Evolutionary conservation across 2,113 vertebrate genomes (phyloP), one percentile per base, ranked within the genome.

Genomic region (Ciconia stormi): DNA sequence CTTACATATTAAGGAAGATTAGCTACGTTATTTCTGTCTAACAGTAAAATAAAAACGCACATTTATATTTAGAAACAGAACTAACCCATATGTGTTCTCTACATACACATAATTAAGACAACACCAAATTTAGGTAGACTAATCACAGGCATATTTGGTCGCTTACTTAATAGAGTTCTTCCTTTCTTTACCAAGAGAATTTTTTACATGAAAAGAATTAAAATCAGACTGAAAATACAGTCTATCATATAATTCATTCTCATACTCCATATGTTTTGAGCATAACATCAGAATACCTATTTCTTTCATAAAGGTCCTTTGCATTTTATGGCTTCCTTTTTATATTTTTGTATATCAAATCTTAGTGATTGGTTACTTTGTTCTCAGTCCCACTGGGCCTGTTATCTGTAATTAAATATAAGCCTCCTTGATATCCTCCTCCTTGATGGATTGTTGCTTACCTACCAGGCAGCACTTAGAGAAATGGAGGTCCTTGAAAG

Each of bases 361-460:
- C 66, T 81, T 16, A 67, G 85, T 67, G 55, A 91, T 86, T 72
- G 58, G 89, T 80, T 84, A 92, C 72, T 90, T 96, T 95, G 89
- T 88, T 97, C 88, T 93, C 87, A 56, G 56, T 96, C 92, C 90
- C 90, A 86, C 47, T 52, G 83, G 89, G 46, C 59, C 89, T 90
- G 95, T 97, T 95, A 95, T 94, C 95, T 96, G 72, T 97, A 97
- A 97, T 96, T 97, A 98, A 98, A 96, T 96, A 94, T 88, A 95
- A 96, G 89, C 73, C 90, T 97, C 90, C 91, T 89, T 79, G 91
- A 96, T 95, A 95, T 89, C 38, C 38, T 38, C 38, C 38, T 38
- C 38, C 38, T 38, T 97, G 97, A 98, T 94, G 82, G 87, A 97
- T 97, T 87, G 73, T 87, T 97, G 92, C 77, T 96, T 95, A 91